Base-by-base conservation (phyloP, 2,888 invertebrate species). In the Griposia aprilina region DNA sequence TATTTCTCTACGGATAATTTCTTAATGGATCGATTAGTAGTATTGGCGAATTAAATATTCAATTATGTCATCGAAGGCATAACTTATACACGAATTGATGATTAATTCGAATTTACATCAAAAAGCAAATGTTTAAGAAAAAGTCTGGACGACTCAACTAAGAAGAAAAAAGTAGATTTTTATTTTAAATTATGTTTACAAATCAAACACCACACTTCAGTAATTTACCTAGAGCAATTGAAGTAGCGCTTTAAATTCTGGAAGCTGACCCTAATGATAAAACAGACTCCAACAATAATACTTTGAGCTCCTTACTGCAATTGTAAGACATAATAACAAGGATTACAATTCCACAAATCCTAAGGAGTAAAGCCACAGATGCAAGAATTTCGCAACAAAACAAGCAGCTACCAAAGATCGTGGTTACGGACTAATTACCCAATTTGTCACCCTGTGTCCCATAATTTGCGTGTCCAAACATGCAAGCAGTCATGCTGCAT, bases 361-460 rank as follows among this genome's bases (percentile, higher is more conserved):
- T 30, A 63, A 63, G 48, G 63, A 80, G 77, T 77, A 77, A 86
- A 74, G 57, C 76, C 71, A 86, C 76, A 78, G 74, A 74, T 68
- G 83, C 78, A 76, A 78, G 82, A 80, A 74, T 83, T 82, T 83
- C 81, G 75, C 82, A 89, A 88, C 72, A 77, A 83, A 79, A 74
- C 77, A 48, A 78, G 73, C 80, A 79, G 78, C 70, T 73, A 82
- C 82, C 70, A 67, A 70, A 78, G 87, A 90, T 92, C 92, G 92
- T 93, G 93, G 92, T 92, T 90, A 90, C 85, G 88, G 90, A 91
- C 89, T 94, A 94, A 94, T 94, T 93, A 93, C 90, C 91, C 84
- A 93, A 95, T 95, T 94, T 94, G 94, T 95, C 94, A 94, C 92
- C 91, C 90, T 89, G 88, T 83, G 81, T 86, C 90, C 89, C 87